These are phyloP conservation scores for Chydorus sphaericus DNA, from an alignment of 2,888 invertebrate species.

Conservation along the genomic window DNA sequence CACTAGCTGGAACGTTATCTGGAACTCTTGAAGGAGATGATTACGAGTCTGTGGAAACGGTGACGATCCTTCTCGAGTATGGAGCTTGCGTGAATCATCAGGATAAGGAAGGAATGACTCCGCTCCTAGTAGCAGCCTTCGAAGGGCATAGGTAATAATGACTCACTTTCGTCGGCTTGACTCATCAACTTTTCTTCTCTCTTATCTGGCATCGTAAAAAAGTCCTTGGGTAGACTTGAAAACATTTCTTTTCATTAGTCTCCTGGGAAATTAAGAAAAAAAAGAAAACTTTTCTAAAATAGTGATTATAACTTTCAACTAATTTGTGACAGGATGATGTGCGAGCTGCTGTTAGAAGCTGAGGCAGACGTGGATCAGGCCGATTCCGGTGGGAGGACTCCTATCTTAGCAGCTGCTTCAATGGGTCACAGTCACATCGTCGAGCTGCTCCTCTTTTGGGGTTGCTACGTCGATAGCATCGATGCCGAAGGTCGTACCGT, in stretches of 20 bases:
- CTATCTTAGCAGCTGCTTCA: conserved; percentile 58
- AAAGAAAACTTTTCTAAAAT: not conserved
- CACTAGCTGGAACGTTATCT: not conserved
- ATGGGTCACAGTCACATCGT: conserved; percentile 81
- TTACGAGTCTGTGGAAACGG: conserved; percentile 17
- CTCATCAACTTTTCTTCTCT: too few relatives aligned
- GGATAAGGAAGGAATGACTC: conserved; percentile 76
- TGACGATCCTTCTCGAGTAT: conserved; percentile 54
- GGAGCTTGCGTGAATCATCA: conserved; percentile 68
- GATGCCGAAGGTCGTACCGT: conserved; percentile 85
- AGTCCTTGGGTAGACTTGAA: too few relatives aligned
- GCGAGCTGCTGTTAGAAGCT: conserved; percentile 75
- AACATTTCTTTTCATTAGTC: too few relatives aligned
- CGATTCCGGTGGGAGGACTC: conserved; percentile 66
- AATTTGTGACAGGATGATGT: conserved; percentile 53
- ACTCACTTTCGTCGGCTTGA: too few relatives aligned
- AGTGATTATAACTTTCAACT: not conserved
- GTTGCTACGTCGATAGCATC: conserved; percentile 86
- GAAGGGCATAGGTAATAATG: conserved; percentile 60
- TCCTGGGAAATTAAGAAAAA: too few relatives aligned
- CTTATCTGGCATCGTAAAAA: too few relatives aligned
- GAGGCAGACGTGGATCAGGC: conserved; percentile 83
- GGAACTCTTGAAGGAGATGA: conserved; percentile 8
- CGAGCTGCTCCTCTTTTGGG: conserved; percentile 80
- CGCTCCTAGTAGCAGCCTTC: conserved; percentile 73